phyloP scores from a whole-genome alignment of 2,888 invertebrate species.

The Cantharis nigra region DNA sequence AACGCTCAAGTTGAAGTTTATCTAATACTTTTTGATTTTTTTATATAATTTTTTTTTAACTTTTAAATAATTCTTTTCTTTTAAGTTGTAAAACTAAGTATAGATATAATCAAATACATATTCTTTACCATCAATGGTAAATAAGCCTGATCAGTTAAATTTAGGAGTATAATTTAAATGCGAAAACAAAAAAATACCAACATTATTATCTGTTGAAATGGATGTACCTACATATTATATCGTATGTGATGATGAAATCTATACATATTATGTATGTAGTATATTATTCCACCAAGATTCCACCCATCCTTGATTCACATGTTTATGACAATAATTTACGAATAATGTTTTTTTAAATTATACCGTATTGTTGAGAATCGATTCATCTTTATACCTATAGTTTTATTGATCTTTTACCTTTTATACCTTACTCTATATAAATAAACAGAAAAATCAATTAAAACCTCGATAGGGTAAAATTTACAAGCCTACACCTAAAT shows the following conservation, averaged over 20 bases:
- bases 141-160: constrained; percentile 8
- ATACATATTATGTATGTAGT: not conserved
- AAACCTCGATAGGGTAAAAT: not conserved
- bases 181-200: constrained; percentile 20
- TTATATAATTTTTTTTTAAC: too few species aligned
- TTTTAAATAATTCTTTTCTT: too few species aligned
- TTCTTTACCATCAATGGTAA: too few species aligned
- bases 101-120: too few species aligned
- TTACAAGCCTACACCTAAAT: not conserved
- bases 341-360: not conserved
- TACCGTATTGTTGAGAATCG: not conserved
- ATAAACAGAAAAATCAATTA: not conserved
- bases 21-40: too few species aligned
- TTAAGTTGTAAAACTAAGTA: not conserved
- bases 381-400: not conserved
- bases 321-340: not conserved
- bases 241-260: constrained; percentile 19
- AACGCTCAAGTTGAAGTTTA: too few species aligned
- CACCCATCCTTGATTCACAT: not conserved
- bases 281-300: not conserved
- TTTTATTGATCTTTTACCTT: not conserved
- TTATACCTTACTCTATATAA: not conserved
- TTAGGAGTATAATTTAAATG: constrained; percentile 23
- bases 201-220: constrained; percentile 16
- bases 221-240: not conserved